phyloP scores from a whole-genome alignment of 2,888 invertebrate genomes.

The Acleris holmiana region DNA sequence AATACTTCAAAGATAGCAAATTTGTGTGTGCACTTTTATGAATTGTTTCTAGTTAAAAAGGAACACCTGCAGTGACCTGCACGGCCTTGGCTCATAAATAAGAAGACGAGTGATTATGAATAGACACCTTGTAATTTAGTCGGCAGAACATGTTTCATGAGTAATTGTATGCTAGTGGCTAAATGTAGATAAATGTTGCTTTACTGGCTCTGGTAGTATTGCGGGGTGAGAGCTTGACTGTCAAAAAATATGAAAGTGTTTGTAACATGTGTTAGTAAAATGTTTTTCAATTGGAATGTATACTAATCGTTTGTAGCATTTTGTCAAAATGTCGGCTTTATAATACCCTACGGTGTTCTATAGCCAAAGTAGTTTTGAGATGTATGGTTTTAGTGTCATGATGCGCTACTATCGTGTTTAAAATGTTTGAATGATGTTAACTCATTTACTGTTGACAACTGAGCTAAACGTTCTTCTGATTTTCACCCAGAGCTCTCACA shows the following conservation, averaged over 20 bases:
- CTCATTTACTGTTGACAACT: no score
- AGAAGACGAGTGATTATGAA: conserved; percentile 43
- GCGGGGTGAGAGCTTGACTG: conserved; percentile 5
- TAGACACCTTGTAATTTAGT: conserved; percentile 10
- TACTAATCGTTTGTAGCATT: conserved; percentile 44
- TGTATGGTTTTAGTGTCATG: conserved; percentile 28
- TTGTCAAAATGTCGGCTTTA: conserved; percentile 26
- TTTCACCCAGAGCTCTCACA: no score
- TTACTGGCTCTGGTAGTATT: neutral
- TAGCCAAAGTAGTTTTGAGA: conserved; percentile 28
- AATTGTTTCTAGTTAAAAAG: conserved; percentile 43
- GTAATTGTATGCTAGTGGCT: conserved; percentile 9
- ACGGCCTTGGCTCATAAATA: conserved; percentile 54
- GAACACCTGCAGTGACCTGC: conserved; percentile 52
- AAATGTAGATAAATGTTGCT: neutral
- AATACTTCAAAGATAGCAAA: conserved; percentile 6
- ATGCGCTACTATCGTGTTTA: conserved; percentile 5
- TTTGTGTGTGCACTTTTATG: conserved; percentile 24
- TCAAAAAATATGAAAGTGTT: conserved; percentile 6
- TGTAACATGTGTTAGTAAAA: conserved; percentile 14
- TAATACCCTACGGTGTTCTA: conserved; percentile 26
- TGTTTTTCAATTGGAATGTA: conserved; percentile 54
- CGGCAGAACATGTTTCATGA: conserved; percentile 4
- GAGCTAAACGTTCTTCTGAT: no score
- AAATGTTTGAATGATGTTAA: no score